These are phyloP conservation scores for Galemys pyrenaicus DNA, from an alignment of 2,113 vertebrate genomes.

Conservation along the genomic window DNA sequence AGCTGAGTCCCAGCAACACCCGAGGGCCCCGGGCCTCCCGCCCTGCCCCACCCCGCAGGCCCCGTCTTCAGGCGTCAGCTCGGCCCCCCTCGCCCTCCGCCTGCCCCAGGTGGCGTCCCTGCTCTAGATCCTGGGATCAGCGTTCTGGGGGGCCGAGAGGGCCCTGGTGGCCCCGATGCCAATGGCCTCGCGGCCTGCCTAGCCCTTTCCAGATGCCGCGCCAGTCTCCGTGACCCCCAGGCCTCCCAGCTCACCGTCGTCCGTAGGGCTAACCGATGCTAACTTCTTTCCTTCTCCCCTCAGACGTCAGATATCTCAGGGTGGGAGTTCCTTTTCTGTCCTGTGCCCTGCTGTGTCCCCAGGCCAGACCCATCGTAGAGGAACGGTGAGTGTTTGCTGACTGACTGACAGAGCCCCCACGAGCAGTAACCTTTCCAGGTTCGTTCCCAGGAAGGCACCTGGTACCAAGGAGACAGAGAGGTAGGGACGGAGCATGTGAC, in stretches of 20 bases:
- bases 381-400: conserved; percentile 1
- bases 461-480: not conserved
- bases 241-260: not conserved
- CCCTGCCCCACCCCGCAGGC: not conserved
- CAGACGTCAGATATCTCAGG: not conserved
- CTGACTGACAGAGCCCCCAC: not conserved
- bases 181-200: no score
- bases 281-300: not conserved
- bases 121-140: not conserved
- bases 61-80: not conserved
- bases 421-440: not conserved
- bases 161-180: not conserved
- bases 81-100: not conserved
- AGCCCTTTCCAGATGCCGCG: fast-evolving
- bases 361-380: not conserved
- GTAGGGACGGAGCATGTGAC: not conserved
- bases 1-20: not conserved
- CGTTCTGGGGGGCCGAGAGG: not conserved
- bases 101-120: not conserved
- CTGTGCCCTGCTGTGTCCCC: not conserved
- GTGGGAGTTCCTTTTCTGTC: not conserved
- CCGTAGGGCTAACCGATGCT: not conserved
- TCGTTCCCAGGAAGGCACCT: not conserved
- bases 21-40: not conserved
- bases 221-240: fast-evolving